phyloP scores from a whole-genome alignment of 2,797 vertebrate species.

The Myoxocephalus aenaeus region DNA sequence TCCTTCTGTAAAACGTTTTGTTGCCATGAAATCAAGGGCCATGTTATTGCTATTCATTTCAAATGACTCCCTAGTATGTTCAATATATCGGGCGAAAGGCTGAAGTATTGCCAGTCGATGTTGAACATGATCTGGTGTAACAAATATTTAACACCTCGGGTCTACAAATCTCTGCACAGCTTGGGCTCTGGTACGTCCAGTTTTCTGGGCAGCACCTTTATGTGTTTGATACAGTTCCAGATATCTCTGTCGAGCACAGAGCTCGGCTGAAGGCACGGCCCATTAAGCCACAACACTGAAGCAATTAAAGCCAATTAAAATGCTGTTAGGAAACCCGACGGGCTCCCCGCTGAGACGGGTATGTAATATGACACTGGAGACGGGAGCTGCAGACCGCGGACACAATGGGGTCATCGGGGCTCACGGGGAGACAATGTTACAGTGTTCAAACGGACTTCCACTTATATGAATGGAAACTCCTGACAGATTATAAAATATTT shows the following conservation, averaged over 20 bases:
- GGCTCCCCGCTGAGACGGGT: slow-evolving; percentile 47
- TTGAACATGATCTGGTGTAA: slow-evolving; percentile 30
- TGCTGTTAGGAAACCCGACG: slow-evolving; percentile 43
- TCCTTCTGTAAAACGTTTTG: background rate
- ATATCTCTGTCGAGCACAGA: slow-evolving; percentile 30
- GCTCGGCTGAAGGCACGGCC: slow-evolving; percentile 29
- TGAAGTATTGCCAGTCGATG: slow-evolving; percentile 5
- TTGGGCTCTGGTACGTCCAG: slow-evolving; percentile 26
- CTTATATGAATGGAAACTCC: slow-evolving; percentile 11
- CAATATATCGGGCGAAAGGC: slow-evolving; percentile 8
- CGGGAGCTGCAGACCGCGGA: slow-evolving; percentile 16
- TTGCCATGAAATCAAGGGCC: slow-evolving; percentile 1
- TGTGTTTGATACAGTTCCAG: slow-evolving; percentile 42
- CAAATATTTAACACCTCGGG: slow-evolving; percentile 38
- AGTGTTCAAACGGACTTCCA: slow-evolving; percentile 9
- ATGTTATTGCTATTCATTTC: slow-evolving; percentile 5
- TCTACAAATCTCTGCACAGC: slow-evolving; percentile 27
- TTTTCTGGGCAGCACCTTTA: slow-evolving; percentile 28
- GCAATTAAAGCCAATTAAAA: slow-evolving; percentile 70
- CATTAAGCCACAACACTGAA: slow-evolving; percentile 54
- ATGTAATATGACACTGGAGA: slow-evolving; percentile 44
- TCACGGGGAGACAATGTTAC: slow-evolving; percentile 26
- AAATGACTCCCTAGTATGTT: slow-evolving; percentile 6
- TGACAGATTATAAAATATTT: background rate
- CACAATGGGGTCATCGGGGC: slow-evolving; percentile 27